These are phyloP conservation scores for Pelecanoides urinatrix DNA, from an alignment of 2,113 vertebrate species.

Conservation along the genomic window DNA sequence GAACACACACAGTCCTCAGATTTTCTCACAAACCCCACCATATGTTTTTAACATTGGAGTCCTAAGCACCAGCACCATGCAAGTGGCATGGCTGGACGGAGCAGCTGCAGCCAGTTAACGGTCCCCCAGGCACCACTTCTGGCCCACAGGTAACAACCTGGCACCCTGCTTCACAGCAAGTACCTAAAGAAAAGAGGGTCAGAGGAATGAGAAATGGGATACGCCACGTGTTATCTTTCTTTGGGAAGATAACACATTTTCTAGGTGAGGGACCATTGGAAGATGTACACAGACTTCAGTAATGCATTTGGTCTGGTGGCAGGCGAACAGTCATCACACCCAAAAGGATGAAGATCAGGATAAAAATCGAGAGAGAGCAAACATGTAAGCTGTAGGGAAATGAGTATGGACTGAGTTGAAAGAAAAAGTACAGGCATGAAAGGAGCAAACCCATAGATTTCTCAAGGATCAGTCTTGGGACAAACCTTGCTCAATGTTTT, in stretches of 20 bases:
- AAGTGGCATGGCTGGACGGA: background rate
- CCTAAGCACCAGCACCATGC: fast-evolving
- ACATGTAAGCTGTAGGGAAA: background rate
- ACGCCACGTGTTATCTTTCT: background rate
- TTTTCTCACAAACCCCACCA: background rate
- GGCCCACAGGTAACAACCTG: background rate
- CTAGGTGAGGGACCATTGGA: background rate
- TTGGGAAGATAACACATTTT: background rate
- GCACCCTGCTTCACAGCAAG: background rate
- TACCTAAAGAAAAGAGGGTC: background rate
- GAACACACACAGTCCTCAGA: background rate
- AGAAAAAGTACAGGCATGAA: background rate
- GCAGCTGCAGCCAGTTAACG: background rate
- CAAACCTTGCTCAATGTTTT: background rate
- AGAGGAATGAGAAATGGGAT: background rate
- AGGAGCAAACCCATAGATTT: background rate
- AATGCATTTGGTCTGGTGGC: background rate
- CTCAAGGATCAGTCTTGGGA: background rate
- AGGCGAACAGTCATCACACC: background rate
- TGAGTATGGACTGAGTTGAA: background rate
- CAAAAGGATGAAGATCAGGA: background rate
- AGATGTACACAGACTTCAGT: background rate
- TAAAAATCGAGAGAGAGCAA: background rate
- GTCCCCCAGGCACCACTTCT: background rate
- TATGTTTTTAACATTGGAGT: background rate